phyloP scores from a whole-genome alignment of 2,888 invertebrate genomes.

The Cantharis rustica region DNA sequence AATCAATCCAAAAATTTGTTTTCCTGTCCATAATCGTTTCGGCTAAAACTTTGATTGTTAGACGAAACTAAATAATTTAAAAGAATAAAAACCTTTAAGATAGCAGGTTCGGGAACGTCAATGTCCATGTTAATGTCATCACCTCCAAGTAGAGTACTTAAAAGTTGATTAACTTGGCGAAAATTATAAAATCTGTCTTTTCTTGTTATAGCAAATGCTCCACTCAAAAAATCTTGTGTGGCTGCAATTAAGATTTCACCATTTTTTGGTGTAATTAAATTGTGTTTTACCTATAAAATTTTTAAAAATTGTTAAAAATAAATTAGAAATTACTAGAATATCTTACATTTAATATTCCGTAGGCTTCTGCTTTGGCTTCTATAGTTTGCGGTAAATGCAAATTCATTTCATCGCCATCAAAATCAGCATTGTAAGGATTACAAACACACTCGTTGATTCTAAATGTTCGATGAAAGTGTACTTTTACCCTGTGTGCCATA shows the following conservation, averaged over 20 bases:
- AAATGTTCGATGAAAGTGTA: slow-evolving; percentile 84
- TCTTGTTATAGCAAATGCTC: slow-evolving; percentile 92
- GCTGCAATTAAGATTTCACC: slow-evolving; percentile 98
- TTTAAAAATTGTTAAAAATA: not conserved
- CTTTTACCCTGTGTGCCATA: slow-evolving; percentile 91
- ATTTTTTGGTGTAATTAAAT: slow-evolving; percentile 96
- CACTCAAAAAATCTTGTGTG: slow-evolving; percentile 98
- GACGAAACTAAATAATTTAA: not conserved
- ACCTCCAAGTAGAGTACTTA: slow-evolving; percentile 79
- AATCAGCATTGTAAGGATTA: slow-evolving; percentile 99
- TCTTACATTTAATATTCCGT: slow-evolving; percentile 58
- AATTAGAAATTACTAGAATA: not conserved
- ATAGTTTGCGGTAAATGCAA: slow-evolving; percentile 98
- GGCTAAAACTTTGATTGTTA: slow-evolving; percentile 61
- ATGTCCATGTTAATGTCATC: slow-evolving; percentile 74
- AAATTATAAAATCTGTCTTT: slow-evolving; percentile 90
- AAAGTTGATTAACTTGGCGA: slow-evolving; percentile 79
- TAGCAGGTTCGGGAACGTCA: slow-evolving; percentile 88
- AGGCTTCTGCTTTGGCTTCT: slow-evolving; percentile 96
- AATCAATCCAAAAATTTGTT: slow-evolving; percentile 87
- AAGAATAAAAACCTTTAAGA: slow-evolving; percentile 67
- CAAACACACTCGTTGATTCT: slow-evolving; percentile 99
- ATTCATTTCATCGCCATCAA: slow-evolving; percentile 99
- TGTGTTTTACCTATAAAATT: slow-evolving; percentile 58
- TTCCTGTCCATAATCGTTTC: slow-evolving; percentile 90